These are phyloP conservation scores for Pseudanteris insignis DNA, from an alignment of 2,888 invertebrate species.

Conservation along the genomic window DNA sequence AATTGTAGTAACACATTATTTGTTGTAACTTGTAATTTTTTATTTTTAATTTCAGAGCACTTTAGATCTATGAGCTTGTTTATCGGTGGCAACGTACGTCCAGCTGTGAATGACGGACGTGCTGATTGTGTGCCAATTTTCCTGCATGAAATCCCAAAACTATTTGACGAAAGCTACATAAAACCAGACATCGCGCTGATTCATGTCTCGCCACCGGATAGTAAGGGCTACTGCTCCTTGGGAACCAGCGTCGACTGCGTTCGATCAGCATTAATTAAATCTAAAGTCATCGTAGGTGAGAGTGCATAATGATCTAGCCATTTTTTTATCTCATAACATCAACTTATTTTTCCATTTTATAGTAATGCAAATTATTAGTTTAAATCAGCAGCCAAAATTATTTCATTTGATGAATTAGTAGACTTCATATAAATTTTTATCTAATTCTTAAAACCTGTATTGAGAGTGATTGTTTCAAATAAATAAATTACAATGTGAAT, in stretches of 20 bases:
- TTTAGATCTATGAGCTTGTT: slow-evolving; percentile 72
- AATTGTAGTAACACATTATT: too few relatives aligned
- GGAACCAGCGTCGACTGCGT: slow-evolving; percentile 73
- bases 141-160: slow-evolving; percentile 71
- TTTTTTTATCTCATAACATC: too few relatives aligned
- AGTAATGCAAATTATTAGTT: too few relatives aligned
- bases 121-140: slow-evolving; percentile 73
- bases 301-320: too few relatives aligned
- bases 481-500: too few relatives aligned
- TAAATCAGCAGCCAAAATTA: too few relatives aligned
- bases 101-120: slow-evolving; percentile 70
- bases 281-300: slow-evolving; percentile 71
- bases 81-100: slow-evolving; percentile 70
- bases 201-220: slow-evolving; percentile 70
- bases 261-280: slow-evolving; percentile 70
- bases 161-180: slow-evolving; percentile 70
- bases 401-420: too few relatives aligned
- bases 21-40: too few relatives aligned
- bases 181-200: slow-evolving; percentile 70
- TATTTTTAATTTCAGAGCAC: slow-evolving; percentile 20
- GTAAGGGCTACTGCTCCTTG: slow-evolving; percentile 72
- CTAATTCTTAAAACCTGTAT: too few relatives aligned
- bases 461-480: too few relatives aligned
- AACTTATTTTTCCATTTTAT: too few relatives aligned
- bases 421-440: too few relatives aligned